These are phyloP conservation scores for Phaetusa simplex DNA, from an alignment of 2,113 vertebrate genomes.

Conservation along the genomic window DNA sequence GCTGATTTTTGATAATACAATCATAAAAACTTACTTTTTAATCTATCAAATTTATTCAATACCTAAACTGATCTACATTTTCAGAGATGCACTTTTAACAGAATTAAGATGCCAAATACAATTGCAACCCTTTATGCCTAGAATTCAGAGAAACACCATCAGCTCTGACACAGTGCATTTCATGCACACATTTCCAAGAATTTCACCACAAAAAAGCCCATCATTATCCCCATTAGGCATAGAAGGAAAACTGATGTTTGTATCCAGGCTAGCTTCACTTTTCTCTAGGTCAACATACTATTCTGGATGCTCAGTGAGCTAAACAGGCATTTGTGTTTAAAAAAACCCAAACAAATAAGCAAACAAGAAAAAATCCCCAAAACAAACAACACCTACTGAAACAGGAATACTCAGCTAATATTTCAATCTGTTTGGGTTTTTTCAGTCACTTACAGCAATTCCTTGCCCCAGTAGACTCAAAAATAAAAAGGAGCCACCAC, in stretches of 20 bases:
- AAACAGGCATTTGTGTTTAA: not conserved
- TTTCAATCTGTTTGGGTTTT: not conserved
- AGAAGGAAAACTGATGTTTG: not conserved
- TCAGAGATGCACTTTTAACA: not conserved
- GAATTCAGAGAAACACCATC: not conserved
- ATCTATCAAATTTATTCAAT: not conserved
- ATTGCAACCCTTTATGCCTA: not conserved
- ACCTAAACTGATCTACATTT: not conserved
- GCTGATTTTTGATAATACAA: not conserved
- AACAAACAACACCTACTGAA: not conserved
- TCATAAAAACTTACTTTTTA: conserved; percentile 36
- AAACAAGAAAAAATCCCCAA: not conserved
- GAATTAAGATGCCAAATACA: not conserved
- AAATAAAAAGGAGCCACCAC: conserved; percentile 1
- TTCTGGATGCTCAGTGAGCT: not conserved
- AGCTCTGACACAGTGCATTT: not conserved
- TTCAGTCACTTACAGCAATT: conserved; percentile 2
- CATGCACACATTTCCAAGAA: not conserved
- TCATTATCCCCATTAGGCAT: not conserved
- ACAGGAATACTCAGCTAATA: not conserved
- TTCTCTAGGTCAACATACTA: not conserved
- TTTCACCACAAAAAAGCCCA: not conserved
- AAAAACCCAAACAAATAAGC: not conserved
- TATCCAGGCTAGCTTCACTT: not conserved
- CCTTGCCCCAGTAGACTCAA: conserved; percentile 7